Conservation (phyloP, 2,888 invertebrate genomes). For the Timema podura region DNA sequence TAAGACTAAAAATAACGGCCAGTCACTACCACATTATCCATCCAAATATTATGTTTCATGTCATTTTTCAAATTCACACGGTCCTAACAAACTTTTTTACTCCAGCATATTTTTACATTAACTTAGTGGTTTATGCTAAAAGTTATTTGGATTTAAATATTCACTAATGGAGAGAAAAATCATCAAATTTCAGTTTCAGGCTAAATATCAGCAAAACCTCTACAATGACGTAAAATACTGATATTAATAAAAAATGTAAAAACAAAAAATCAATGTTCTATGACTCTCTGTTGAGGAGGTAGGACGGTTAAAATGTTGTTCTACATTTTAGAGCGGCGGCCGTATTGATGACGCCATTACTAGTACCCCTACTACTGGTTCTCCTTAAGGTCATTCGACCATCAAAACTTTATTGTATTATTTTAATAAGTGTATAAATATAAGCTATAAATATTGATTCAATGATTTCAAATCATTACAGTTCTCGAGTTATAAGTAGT, state of each 20-base stretch:
- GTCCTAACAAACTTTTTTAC: neutral
- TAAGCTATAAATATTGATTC: too few relatives aligned
- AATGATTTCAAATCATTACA: too few relatives aligned
- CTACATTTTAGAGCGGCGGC: neutral
- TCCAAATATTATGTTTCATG: too few relatives aligned
- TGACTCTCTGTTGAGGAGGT: too few relatives aligned
- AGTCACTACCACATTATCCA: neutral
- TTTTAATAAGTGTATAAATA: too few relatives aligned
- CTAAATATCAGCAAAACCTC: conserved; percentile 4
- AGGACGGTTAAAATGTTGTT: too few relatives aligned
- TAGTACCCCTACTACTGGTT: neutral
- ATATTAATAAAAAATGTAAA: neutral
- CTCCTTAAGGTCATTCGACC: too few relatives aligned
- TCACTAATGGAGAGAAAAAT: too few relatives aligned
- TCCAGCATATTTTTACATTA: neutral
- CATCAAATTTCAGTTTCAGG: neutral
- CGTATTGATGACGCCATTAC: conserved; percentile 6
- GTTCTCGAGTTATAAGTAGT: too few relatives aligned
- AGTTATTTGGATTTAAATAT: too few relatives aligned
- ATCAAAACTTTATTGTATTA: too few relatives aligned
- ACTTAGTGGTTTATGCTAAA: neutral
- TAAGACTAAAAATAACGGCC: neutral
- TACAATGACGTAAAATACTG: neutral
- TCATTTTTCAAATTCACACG: neutral
- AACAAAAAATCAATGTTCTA: conserved; percentile 3